Conservation (phyloP, 2,888 invertebrate species). For the Lycaena phlaeas region DNA sequence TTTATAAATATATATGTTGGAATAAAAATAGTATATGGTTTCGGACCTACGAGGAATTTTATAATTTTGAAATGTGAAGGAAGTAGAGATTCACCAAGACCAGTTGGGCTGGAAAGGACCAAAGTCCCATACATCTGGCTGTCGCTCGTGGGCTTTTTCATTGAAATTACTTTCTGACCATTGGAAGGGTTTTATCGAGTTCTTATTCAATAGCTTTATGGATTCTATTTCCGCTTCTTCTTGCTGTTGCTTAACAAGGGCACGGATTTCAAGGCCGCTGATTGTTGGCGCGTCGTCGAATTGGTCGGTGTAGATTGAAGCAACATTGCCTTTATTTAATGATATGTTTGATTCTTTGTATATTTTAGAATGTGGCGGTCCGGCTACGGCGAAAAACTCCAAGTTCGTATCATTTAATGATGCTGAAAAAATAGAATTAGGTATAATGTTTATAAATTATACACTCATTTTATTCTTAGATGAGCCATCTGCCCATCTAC, state of each 20-base stretch:
- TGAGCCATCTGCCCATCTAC: too few species aligned
- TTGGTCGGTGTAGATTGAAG: conserved; percentile 53
- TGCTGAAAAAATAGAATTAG: too few species aligned
- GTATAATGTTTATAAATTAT: conserved; percentile 3
- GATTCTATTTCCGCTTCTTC: conserved; percentile 49
- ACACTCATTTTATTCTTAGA: too few species aligned
- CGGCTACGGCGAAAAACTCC: conserved; percentile 48
- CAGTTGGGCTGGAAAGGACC: conserved; percentile 72
- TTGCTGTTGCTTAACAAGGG: conserved; percentile 47
- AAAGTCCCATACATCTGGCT: conserved; percentile 84
- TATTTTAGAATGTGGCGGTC: conserved; percentile 48
- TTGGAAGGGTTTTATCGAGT: conserved; percentile 74
- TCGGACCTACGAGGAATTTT: too few species aligned
- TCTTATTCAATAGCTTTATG: conserved; percentile 41
- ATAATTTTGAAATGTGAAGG: conserved; percentile 4
- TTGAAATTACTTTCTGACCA: conserved; percentile 81
- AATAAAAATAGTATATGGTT: not conserved
- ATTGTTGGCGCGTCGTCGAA: conserved; percentile 50
- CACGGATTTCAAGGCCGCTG: conserved; percentile 47
- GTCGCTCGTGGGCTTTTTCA: conserved; percentile 76
- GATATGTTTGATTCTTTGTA: conserved; percentile 21
- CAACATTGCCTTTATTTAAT: conserved; percentile 55
- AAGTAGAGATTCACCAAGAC: conserved; percentile 71
- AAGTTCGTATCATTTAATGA: conserved; percentile 23
- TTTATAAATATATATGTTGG: not conserved